These are phyloP conservation scores for Cylindroiulus punctatus DNA, from an alignment of 2,888 invertebrate genomes.

Conservation along the genomic window DNA sequence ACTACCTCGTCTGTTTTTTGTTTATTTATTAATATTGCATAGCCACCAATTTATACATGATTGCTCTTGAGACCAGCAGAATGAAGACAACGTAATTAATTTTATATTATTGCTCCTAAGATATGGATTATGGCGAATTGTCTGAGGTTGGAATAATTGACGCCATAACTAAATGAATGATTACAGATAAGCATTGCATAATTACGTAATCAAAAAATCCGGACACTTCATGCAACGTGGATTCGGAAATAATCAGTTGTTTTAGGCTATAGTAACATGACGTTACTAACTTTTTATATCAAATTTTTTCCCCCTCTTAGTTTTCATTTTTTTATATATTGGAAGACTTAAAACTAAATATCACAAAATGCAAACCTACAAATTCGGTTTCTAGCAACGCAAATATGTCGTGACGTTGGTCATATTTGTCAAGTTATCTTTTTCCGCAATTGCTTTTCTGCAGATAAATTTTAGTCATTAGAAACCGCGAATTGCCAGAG, in stretches of 20 bases:
- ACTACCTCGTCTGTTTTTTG: not conserved
- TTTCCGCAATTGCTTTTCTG: conserved; percentile 41
- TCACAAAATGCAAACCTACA: not conserved
- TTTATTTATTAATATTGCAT: not conserved
- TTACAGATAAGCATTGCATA: too few relatives aligned
- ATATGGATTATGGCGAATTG: too few relatives aligned
- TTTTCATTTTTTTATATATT: too few relatives aligned
- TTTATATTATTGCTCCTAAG: not conserved
- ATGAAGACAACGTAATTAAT: not conserved
- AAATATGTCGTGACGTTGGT: conserved; percentile 39
- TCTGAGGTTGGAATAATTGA: too few relatives aligned
- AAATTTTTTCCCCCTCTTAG: too few relatives aligned
- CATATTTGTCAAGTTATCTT: conserved; percentile 3
- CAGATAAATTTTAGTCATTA: conserved; percentile 21
- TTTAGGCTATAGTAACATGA: too few relatives aligned
- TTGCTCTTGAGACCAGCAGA: not conserved
- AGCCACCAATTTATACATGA: not conserved
- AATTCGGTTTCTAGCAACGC: conserved; percentile 27
- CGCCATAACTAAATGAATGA: too few relatives aligned
- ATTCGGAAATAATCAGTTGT: too few relatives aligned
- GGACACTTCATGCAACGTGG: too few relatives aligned
- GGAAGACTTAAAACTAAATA: too few relatives aligned
- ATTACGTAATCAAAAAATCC: too few relatives aligned
- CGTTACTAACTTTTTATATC: too few relatives aligned
- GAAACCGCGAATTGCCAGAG: conserved; percentile 3